phyloP scores from a whole-genome alignment of 2,888 invertebrate genomes.

The Drosophila monieri region DNA sequence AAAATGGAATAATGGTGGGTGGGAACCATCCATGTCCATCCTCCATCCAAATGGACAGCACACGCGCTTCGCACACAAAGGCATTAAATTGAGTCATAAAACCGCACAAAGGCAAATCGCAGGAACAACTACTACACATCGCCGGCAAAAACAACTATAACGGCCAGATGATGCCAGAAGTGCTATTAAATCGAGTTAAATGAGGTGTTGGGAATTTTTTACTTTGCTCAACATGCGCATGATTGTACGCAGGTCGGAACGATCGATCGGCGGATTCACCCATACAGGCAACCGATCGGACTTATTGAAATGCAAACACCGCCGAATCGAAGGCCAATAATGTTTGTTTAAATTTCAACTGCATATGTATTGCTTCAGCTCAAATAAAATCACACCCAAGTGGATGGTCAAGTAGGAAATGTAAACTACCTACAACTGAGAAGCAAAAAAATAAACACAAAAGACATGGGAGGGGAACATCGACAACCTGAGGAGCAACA shows the following conservation, averaged over 20 bases:
- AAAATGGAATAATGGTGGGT: conserved; percentile 45
- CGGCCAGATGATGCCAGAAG: conserved; percentile 57
- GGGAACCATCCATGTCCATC: conserved; percentile 47
- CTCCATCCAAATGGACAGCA: conserved; percentile 51
- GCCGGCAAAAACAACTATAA: conserved; percentile 11
- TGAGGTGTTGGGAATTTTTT: conserved; percentile 61
- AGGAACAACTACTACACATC: conserved; percentile 10
- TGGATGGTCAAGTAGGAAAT: conserved; percentile 73
- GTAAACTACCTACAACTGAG: conserved; percentile 62
- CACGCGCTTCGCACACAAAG: conserved; percentile 65
- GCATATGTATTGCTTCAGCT: conserved; percentile 53
- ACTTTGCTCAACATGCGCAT: conserved; percentile 62
- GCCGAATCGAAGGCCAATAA: conserved; percentile 66
- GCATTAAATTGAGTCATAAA: conserved; percentile 74
- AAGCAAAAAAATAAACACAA: conserved; percentile 10
- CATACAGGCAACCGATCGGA: conserved; percentile 11
- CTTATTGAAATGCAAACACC: conserved; percentile 51
- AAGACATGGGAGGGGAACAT: conserved; percentile 9
- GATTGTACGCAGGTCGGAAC: conserved; percentile 38
- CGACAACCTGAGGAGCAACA: conserved; percentile 43
- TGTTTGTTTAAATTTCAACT: conserved; percentile 72
- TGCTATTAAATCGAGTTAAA: conserved; percentile 58
- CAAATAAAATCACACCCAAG: conserved; percentile 73
- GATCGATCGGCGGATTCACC: conserved; percentile 29
- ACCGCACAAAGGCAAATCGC: conserved; percentile 48